A percentile compares a stretch with the other conserved stretches of the same genome.
These are phyloP conservation scores for Tachysurus vachellii DNA, from an alignment of 2,113 vertebrate genomes.

Conservation along the genomic window DNA sequence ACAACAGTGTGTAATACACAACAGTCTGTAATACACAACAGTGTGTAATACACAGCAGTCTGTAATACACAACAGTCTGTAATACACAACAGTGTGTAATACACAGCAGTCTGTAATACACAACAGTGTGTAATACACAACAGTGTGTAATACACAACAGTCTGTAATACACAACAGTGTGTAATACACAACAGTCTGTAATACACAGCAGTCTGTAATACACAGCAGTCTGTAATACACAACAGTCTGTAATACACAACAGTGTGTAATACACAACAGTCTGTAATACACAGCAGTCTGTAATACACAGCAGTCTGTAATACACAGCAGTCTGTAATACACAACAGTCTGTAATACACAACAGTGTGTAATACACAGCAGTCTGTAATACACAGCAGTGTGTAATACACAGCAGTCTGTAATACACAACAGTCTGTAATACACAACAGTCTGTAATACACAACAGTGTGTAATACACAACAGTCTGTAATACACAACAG, in stretches of 20 bases:
- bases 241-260: not conserved
- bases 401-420: no score
- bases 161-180: not conserved
- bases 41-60: not conserved
- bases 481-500: not conserved
- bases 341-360: not conserved
- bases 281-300: not conserved
- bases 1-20: not conserved
- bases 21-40: not conserved
- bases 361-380: not conserved
- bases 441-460: not conserved
- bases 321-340: not conserved
- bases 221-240: not conserved
- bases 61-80: not conserved
- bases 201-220: not conserved
- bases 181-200: not conserved
- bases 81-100: not conserved
- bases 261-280: not conserved
- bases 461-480: not conserved
- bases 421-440: not conserved
- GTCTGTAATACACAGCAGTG: not conserved
- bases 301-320: not conserved
- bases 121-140: not conserved
- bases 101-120: not conserved
- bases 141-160: not conserved